A percentile compares a stretch with the other conserved stretches of the same genome.
phyloP scores from a whole-genome alignment of 2,113 vertebrate species.

The Gavialis gangeticus region DNA sequence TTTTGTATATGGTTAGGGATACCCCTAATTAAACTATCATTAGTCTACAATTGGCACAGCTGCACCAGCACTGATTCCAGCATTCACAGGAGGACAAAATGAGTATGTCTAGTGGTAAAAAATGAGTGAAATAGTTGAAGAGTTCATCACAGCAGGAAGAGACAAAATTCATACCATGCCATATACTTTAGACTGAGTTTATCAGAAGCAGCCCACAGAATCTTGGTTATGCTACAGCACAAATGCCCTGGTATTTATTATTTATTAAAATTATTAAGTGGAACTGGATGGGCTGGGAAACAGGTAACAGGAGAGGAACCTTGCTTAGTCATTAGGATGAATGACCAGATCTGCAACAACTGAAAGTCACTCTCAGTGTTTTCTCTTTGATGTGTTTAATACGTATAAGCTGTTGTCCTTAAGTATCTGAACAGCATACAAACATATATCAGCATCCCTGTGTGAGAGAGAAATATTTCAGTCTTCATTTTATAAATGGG shows the following conservation, averaged over 20 bases:
- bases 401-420: neutral
- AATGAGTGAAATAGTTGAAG: neutral
- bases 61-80: neutral
- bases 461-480: neutral
- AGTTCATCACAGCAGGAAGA: neutral
- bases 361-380: neutral
- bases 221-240: neutral
- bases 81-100: neutral
- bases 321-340: neutral
- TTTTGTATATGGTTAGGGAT: rapidly evolving
- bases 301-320: neutral
- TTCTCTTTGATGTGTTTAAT: neutral
- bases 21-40: neutral
- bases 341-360: neutral
- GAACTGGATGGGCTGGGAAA: neutral
- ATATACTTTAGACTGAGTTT: neutral
- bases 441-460: neutral
- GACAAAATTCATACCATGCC: rapidly evolving
- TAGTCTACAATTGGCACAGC: neutral
- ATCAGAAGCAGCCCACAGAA: rapidly evolving
- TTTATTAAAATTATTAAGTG: neutral
- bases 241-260: neutral
- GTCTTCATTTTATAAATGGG: neutral
- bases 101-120: rapidly evolving
- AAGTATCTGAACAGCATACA: neutral